phyloP scores from a whole-genome alignment of 2,113 vertebrate species.

The Nicator chloris region DNA sequence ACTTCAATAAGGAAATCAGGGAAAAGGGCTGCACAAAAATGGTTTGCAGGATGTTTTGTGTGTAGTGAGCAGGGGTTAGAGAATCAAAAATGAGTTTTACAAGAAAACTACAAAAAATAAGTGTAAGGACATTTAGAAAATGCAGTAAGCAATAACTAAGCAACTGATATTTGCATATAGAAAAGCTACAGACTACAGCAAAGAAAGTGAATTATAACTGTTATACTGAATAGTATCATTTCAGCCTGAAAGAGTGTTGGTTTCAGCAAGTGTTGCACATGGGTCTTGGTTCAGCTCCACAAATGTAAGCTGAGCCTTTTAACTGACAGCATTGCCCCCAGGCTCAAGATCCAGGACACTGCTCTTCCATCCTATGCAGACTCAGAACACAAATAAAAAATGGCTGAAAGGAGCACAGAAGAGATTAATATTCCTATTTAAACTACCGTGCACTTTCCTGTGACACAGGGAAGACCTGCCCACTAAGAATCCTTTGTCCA shows the following conservation, averaged over 20 bases:
- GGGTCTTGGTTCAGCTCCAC: not conserved
- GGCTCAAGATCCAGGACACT: not conserved
- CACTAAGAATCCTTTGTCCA: not conserved
- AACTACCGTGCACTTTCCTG: not conserved
- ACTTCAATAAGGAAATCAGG: not conserved
- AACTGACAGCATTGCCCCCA: not conserved
- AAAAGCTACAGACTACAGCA: not conserved
- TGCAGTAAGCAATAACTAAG: not conserved
- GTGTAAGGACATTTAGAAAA: not conserved
- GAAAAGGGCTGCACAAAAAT: not conserved
- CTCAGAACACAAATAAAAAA: not conserved
- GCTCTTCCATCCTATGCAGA: not conserved
- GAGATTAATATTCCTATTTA: not conserved
- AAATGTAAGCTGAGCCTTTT: not conserved
- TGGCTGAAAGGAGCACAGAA: not conserved
- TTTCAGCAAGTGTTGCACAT: not conserved
- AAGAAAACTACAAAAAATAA: not conserved
- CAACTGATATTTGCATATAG: not conserved
- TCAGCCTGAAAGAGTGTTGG: not conserved
- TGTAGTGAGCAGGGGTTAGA: not conserved
- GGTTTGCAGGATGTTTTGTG: not conserved
- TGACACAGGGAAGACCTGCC: not conserved
- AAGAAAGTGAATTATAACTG: not conserved
- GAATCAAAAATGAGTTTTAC: not conserved
- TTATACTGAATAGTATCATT: not conserved